phyloP scores from a whole-genome alignment of 2,888 invertebrate genomes.

The Synanthedon tipuliformis region DNA sequence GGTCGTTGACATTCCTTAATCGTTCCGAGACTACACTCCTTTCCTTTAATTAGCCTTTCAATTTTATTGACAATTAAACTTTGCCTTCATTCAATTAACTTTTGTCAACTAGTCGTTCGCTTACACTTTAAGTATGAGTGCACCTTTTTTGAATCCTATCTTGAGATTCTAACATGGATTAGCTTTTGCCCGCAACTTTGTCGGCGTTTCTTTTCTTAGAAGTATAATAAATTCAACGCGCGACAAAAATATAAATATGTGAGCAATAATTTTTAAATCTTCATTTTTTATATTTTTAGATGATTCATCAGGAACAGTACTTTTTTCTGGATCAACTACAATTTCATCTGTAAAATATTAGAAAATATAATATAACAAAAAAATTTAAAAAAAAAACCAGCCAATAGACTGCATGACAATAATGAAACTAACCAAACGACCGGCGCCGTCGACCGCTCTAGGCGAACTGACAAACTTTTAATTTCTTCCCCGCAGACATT shows the following conservation, averaged over 20 bases:
- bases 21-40: neutral
- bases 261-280: no score
- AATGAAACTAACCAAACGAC: conserved; percentile 34
- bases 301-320: no score
- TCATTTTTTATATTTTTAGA: no score
- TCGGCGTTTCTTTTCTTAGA: neutral
- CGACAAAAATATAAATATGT: no score
- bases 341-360: neutral
- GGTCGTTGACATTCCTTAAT: conserved; percentile 2
- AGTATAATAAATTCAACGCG: no score
- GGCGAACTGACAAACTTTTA: conserved; percentile 62
- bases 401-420: neutral
- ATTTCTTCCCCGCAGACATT: conserved; percentile 60
- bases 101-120: no score
- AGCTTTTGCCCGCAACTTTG: no score
- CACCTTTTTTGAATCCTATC: conserved; percentile 3
- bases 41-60: neutral
- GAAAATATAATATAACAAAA: neutral
- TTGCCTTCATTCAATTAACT: no score
- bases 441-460: conserved; percentile 45
- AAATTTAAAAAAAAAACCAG: neutral
- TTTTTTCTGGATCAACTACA: neutral
- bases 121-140: neutral
- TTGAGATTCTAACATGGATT: conserved; percentile 2
- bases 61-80: neutral